These are phyloP conservation scores for Ferdinandea cuprea DNA, from an alignment of 2,888 invertebrate species.

Conservation along the genomic window DNA sequence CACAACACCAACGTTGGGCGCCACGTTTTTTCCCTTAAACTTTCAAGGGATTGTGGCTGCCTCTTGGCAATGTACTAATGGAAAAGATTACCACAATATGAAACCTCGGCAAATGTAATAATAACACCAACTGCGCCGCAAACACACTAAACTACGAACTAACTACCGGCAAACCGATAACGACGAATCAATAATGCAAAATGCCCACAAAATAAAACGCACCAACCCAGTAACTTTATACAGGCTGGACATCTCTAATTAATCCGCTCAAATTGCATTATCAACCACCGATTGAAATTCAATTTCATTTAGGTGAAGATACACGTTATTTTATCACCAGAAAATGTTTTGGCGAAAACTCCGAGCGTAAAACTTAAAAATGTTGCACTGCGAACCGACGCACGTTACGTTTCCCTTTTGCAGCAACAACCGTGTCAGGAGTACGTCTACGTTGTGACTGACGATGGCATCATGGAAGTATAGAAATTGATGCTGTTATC, in stretches of 20 bases:
- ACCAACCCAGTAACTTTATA: neutral
- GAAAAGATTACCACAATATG: conserved; percentile 26
- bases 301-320: neutral
- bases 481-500: conserved; percentile 69
- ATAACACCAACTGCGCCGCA: conserved; percentile 24
- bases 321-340: conserved; percentile 2
- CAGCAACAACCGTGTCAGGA: conserved; percentile 38
- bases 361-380: conserved; percentile 3
- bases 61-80: neutral
- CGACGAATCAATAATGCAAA: conserved; percentile 51
- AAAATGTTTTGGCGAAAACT: conserved; percentile 6
- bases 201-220: neutral
- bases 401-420: neutral
- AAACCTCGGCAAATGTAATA: conserved; percentile 39
- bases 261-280: conserved; percentile 49
- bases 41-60: neutral
- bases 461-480: conserved; percentile 48
- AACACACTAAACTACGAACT: conserved; percentile 33
- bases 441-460: conserved; percentile 57
- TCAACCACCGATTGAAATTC: conserved; percentile 30
- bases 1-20: conserved; percentile 42
- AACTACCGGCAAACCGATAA: conserved; percentile 27
- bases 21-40: conserved; percentile 26
- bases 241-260: conserved; percentile 19
- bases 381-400: neutral